Evolutionary conservation across 53 echinoderm and acorn worm species (phyloP).

Genomic region (Stichopus horrens): DNA sequence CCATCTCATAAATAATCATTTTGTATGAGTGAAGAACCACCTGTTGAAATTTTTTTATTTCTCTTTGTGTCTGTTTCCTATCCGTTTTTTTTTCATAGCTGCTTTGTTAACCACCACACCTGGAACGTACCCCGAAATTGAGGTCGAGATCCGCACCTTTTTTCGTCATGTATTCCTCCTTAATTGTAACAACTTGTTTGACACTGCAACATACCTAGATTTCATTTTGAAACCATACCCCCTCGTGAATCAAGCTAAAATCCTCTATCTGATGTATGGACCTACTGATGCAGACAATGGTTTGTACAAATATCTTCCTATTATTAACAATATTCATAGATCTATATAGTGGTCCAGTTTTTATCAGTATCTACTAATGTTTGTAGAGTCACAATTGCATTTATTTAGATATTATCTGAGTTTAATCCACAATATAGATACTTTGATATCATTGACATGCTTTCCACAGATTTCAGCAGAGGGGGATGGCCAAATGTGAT

Average conservation of each 20-base stretch:
- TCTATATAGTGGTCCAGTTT: no score
- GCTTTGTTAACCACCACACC: conserved; percentile 62
- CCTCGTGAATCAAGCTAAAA: conserved; percentile 87
- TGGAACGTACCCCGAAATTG: conserved; percentile 52
- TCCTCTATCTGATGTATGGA: conserved; percentile 81
- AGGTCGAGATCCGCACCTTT: conserved; percentile 69
- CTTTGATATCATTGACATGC: no score
- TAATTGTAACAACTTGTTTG: conserved; percentile 65
- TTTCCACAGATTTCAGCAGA: no score
- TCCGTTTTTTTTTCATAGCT: conserved; percentile 31
- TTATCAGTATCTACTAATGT: no score
- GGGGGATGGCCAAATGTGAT: no score
- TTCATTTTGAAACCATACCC: conserved; percentile 85
- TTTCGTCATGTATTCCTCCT: conserved; percentile 76
- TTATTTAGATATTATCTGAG: no score
- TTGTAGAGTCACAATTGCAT: no score
- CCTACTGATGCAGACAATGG: conserved; percentile 58
- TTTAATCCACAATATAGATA: no score
- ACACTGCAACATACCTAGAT: conserved; percentile 78
- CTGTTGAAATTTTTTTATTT: not conserved
- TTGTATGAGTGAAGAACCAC: not conserved
- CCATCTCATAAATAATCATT: not conserved
- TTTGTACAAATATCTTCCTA: not conserved
- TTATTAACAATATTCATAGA: no score
- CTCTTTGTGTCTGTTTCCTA: not conserved